These are phyloP conservation scores for Tipula confusa DNA, from an alignment of 2,888 invertebrate species.

Conservation along the genomic window DNA sequence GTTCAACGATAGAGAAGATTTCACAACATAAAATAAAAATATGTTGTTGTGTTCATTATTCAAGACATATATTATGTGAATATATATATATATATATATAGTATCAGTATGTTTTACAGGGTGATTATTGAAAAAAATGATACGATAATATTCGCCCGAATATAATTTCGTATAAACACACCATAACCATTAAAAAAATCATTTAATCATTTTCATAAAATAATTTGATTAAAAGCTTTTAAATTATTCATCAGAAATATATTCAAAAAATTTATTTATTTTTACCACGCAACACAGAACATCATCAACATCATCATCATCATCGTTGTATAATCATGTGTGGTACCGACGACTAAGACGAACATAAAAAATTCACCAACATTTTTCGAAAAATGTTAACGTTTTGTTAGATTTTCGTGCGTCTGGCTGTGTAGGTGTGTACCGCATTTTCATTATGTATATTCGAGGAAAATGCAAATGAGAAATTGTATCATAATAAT, in stretches of 20 bases:
- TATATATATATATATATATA: not conserved
- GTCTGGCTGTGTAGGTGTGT: not conserved
- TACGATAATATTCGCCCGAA: not conserved
- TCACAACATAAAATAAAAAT: not conserved
- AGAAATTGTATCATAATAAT: not conserved
- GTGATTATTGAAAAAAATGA: not conserved
- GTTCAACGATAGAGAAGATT: not conserved
- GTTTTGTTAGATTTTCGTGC: not conserved
- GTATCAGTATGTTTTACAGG: not conserved
- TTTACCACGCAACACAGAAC: not conserved
- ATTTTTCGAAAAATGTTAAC: not conserved
- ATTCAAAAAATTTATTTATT: not conserved
- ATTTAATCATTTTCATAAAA: not conserved
- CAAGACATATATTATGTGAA: not conserved
- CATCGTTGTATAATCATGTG: not conserved
- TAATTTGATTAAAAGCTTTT: not conserved
- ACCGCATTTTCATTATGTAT: not conserved
- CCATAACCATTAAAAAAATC: not conserved
- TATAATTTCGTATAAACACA: not conserved
- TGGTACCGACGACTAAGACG: not conserved
- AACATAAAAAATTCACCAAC: not conserved
- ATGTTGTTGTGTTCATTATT: slow-evolving; percentile 12
- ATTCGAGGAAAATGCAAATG: not conserved
- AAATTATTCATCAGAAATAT: not conserved
- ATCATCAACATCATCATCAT: not conserved